A percentile compares a stretch with the other conserved stretches of the same genome.
phyloP scores from a whole-genome alignment of 2,797 vertebrate genomes.

The Pangasius larnaudii region DNA sequence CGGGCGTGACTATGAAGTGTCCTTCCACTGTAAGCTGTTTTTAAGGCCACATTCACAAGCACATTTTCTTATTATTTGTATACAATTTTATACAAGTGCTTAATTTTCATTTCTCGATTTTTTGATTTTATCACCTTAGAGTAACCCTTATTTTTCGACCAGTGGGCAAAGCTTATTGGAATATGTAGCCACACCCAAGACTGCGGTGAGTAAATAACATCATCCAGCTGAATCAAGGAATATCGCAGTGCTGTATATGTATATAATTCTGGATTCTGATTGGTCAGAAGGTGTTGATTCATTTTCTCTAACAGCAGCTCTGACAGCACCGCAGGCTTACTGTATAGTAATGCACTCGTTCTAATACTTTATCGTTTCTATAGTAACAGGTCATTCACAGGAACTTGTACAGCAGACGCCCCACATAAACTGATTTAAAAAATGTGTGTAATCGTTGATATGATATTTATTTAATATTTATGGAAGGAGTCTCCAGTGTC shows the following conservation, averaged over 20 bases:
- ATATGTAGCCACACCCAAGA: constrained; percentile 62
- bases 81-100: neutral
- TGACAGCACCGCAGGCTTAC: no score
- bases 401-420: no score
- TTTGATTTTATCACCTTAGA: constrained; percentile 57
- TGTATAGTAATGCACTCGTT: neutral
- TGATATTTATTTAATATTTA: no score
- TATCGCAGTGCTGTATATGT: neutral
- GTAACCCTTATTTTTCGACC: constrained; percentile 81
- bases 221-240: neutral
- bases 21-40: constrained; percentile 81
- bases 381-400: no score
- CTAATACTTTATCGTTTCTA: no score
- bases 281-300: neutral
- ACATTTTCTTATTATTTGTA: neutral
- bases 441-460: no score
- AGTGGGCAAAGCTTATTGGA: constrained; percentile 77
- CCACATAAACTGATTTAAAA: no score
- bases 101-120: neutral
- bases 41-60: neutral
- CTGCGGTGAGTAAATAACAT: constrained; percentile 34
- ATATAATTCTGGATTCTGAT: neutral
- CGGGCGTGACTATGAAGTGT: constrained; percentile 76
- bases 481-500: no score
- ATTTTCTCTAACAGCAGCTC: neutral